These are phyloP conservation scores for Sarcophaga variegata DNA, from an alignment of 2,888 invertebrate genomes.

Conservation along the genomic window DNA sequence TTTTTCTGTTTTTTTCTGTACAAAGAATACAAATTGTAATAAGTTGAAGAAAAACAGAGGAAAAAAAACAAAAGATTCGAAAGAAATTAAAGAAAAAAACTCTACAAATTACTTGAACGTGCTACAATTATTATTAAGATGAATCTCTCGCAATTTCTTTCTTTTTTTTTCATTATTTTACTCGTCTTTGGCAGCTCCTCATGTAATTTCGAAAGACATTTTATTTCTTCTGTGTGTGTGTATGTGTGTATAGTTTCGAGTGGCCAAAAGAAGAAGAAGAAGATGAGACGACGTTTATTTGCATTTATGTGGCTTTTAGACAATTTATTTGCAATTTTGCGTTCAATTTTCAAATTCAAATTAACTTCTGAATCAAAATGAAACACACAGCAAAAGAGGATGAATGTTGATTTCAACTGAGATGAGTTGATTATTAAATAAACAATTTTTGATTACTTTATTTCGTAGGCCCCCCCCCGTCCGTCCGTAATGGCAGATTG, in stretches of 20 bases:
- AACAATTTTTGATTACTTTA: slow-evolving; percentile 62
- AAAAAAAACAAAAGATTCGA: slow-evolving; percentile 6
- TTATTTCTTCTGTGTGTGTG: slow-evolving; percentile 3
- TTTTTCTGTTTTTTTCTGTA: background rate
- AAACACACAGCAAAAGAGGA: background rate
- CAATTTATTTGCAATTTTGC: slow-evolving; percentile 69
- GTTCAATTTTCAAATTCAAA: slow-evolving; percentile 68
- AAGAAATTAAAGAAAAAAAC: slow-evolving; percentile 7
- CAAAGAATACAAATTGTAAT: slow-evolving; percentile 32
- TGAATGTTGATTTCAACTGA: slow-evolving; percentile 24
- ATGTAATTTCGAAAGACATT: slow-evolving; percentile 48
- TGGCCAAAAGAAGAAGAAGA: no score
- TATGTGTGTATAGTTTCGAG: no score
- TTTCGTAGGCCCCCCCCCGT: background rate
- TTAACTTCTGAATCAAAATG: slow-evolving; percentile 63
- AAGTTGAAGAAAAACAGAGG: slow-evolving; percentile 15
- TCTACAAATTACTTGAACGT: slow-evolving; percentile 71
- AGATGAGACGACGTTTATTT: slow-evolving; percentile 46
- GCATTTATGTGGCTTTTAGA: slow-evolving; percentile 69
- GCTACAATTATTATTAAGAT: slow-evolving; percentile 70
- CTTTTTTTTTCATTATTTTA: background rate
- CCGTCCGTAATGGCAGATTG: background rate
- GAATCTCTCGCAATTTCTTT: slow-evolving; percentile 7
- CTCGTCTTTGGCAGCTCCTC: slow-evolving; percentile 34
- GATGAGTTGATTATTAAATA: background rate